These are phyloP conservation scores for Podarcis siculus DNA, from an alignment of 2,797 vertebrate species.

Conservation along the genomic window DNA sequence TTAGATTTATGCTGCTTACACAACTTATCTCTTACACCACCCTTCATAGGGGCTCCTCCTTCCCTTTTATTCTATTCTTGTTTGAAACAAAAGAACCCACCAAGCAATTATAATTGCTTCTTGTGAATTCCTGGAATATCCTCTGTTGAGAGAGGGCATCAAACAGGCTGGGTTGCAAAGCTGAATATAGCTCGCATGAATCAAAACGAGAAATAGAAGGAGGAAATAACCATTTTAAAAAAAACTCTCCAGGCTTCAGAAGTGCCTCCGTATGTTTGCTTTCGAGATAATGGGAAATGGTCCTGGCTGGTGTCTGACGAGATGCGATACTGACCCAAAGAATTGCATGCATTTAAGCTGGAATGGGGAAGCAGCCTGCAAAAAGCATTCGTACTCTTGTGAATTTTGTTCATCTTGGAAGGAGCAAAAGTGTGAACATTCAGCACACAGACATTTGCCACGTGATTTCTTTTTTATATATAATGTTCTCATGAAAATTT, in stretches of 20 bases:
- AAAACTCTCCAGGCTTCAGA: slow-evolving; percentile 9
- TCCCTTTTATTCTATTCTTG: neutral
- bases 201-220: neutral
- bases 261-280: neutral
- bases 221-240: neutral
- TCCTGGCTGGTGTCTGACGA: neutral
- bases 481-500: too few species aligned
- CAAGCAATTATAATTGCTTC: neutral
- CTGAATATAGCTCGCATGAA: slow-evolving; percentile 19
- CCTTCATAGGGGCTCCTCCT: slow-evolving; percentile 22
- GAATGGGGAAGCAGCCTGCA: neutral
- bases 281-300: slow-evolving; percentile 10
- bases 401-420: neutral
- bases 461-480: too few species aligned
- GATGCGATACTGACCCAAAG: neutral
- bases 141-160: slow-evolving; percentile 24
- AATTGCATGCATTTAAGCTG: neutral
- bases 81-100: slow-evolving; percentile 17
- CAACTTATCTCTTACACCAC: slow-evolving; percentile 49
- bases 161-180: neutral
- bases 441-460: neutral
- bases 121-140: slow-evolving; percentile 44
- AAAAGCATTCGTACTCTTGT: neutral
- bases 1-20: slow-evolving; percentile 43
- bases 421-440: neutral